Evolutionary conservation across 2,113 vertebrate species (phyloP).

Genomic region (Oophaga pumilio): DNA sequence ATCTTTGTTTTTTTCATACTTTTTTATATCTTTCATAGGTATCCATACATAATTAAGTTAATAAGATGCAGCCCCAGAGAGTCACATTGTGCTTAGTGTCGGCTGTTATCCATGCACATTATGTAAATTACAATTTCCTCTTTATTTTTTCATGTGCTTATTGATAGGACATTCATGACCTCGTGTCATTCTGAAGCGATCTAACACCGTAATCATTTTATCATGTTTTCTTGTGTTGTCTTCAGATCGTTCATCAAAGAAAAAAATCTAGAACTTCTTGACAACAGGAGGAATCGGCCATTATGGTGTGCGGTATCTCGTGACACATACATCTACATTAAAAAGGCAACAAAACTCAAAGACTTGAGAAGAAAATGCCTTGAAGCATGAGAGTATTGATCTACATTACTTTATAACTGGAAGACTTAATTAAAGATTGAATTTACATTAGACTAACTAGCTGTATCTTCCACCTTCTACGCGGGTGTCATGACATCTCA

Average conservation of each 20-base stretch:
- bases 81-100: too few species aligned
- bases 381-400: slow-evolving; percentile 19
- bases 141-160: background rate
- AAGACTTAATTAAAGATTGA: slow-evolving; percentile 43
- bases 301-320: background rate
- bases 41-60: too few species aligned
- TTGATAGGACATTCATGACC: background rate
- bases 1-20: too few species aligned
- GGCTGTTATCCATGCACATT: background rate
- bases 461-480: background rate
- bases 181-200: background rate
- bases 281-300: background rate
- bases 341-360: slow-evolving; percentile 31
- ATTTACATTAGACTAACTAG: slow-evolving; percentile 32
- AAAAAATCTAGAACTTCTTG: background rate
- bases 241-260: background rate
- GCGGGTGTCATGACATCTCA: background rate
- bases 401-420: slow-evolving; percentile 18
- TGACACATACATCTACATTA: slow-evolving; percentile 12
- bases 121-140: background rate
- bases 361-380: slow-evolving; percentile 16
- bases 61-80: too few species aligned
- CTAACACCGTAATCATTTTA: background rate
- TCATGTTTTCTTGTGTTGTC: background rate
- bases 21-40: too few species aligned